Conservation (phyloP, 2,797 vertebrate genomes). For the Vultur gryphus region DNA sequence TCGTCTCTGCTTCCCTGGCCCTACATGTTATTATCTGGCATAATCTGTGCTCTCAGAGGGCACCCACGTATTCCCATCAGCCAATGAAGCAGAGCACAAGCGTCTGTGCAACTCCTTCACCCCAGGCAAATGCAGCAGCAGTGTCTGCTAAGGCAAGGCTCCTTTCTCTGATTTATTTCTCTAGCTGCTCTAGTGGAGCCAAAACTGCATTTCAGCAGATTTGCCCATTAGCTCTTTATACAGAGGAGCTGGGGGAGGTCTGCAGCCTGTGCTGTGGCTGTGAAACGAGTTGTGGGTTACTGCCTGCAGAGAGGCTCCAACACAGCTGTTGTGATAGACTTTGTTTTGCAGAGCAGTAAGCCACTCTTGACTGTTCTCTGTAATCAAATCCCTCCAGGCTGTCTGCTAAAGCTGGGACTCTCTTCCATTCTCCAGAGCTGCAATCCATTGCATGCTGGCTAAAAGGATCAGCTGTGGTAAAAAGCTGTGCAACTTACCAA, state of each 20-base stretch:
- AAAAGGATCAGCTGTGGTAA: neutral
- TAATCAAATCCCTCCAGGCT: neutral
- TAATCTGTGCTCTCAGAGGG: neutral
- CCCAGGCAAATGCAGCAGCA: neutral
- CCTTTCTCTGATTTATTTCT: neutral
- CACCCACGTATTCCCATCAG: neutral
- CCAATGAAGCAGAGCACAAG: neutral
- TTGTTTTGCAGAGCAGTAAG: neutral
- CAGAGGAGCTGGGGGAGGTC: neutral
- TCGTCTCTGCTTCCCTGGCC: neutral
- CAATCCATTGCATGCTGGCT: neutral
- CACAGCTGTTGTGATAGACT: neutral
- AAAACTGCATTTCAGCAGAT: neutral
- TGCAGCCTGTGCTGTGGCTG: neutral
- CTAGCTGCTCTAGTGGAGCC: neutral
- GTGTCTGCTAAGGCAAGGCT: neutral
- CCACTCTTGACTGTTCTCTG: neutral
- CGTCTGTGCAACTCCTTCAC: neutral
- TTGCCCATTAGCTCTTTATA: neutral
- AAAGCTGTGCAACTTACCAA: neutral
- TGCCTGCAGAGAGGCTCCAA: neutral
- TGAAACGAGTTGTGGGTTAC: neutral
- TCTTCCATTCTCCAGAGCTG: neutral
- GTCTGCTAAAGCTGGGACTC: neutral
- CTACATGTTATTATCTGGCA: neutral